These are phyloP conservation scores for Drosophila burlai DNA, from an alignment of 1,140 invertebrate species.

Conservation along the genomic window DNA sequence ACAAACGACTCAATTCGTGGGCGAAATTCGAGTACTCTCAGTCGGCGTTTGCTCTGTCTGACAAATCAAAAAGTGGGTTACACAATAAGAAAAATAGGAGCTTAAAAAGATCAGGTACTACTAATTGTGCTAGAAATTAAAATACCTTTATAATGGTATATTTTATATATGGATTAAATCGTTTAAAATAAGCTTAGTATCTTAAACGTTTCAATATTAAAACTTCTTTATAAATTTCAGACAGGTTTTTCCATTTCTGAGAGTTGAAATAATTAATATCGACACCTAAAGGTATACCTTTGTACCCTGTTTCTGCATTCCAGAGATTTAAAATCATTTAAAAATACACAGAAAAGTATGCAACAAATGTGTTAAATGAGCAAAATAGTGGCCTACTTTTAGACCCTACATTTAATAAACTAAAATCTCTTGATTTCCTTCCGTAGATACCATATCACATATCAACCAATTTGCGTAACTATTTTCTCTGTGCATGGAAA, in stretches of 20 bases:
- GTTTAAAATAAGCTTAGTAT: too few relatives aligned
- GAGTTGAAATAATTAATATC: too few relatives aligned
- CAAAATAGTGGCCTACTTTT: not conserved
- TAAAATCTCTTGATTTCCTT: not conserved
- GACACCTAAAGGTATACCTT: too few relatives aligned
- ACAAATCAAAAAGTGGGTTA: conserved; percentile 34
- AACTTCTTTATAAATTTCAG: too few relatives aligned
- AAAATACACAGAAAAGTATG: not conserved
- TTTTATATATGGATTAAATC: not conserved
- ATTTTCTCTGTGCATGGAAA: conserved; percentile 28
- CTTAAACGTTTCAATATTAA: too few relatives aligned
- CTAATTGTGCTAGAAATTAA: not conserved
- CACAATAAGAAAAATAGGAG: conserved; percentile 8
- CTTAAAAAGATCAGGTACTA: too few relatives aligned
- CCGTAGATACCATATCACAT: not conserved
- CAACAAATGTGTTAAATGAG: not conserved
- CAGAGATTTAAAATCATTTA: not conserved
- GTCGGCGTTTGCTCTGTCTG: conserved; percentile 43
- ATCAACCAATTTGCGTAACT: conserved; percentile 5
- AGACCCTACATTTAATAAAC: not conserved
- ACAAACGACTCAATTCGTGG: conserved; percentile 76
- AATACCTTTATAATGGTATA: not conserved
- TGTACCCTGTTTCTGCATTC: too few relatives aligned
- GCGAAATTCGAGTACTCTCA: conserved; percentile 56
- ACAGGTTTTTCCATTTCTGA: too few relatives aligned